Conservation (phyloP, 2,797 vertebrate species). For the Tenualosa thibaudeaui region DNA sequence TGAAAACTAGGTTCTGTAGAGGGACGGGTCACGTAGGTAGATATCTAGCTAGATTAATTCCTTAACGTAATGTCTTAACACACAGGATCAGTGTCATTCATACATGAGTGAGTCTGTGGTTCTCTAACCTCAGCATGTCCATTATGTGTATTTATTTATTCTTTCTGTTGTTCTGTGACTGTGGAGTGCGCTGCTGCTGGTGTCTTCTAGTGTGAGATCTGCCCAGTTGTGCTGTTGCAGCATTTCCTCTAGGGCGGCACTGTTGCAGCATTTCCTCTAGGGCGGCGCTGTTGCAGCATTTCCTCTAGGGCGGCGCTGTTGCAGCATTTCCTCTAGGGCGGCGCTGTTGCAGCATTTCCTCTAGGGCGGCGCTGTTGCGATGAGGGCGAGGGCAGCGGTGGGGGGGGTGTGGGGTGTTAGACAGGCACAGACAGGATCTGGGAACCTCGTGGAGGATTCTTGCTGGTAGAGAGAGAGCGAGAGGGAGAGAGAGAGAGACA, state of each 20-base stretch:
- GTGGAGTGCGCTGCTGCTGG: neutral
- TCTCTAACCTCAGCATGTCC: neutral
- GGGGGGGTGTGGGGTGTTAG: too few species aligned
- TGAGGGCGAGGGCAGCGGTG: neutral
- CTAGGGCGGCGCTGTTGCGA: neutral
- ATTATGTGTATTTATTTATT: conserved; percentile 60
- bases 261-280: too few species aligned
- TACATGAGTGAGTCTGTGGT: conserved; percentile 53
- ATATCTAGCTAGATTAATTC: conserved; percentile 58
- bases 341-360: neutral
- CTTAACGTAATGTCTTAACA: conserved; percentile 64
- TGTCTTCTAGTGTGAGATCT: neutral
- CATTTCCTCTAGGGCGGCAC: neutral
- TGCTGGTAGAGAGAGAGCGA: neutral
- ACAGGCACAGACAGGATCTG: neutral
- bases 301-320: neutral
- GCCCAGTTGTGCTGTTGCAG: neutral
- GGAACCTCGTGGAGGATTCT: neutral
- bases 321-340: neutral
- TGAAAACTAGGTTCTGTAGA: conserved; percentile 35
- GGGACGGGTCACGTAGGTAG: conserved; percentile 44
- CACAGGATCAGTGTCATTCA: conserved; percentile 62
- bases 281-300: neutral
- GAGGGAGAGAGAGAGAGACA: neutral
- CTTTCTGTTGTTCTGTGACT: conserved; percentile 50